Evolutionary conservation across 2,888 invertebrate genomes (phyloP), one percentile per base, ranked within the genome.

Genomic region (Phortica magna): DNA sequence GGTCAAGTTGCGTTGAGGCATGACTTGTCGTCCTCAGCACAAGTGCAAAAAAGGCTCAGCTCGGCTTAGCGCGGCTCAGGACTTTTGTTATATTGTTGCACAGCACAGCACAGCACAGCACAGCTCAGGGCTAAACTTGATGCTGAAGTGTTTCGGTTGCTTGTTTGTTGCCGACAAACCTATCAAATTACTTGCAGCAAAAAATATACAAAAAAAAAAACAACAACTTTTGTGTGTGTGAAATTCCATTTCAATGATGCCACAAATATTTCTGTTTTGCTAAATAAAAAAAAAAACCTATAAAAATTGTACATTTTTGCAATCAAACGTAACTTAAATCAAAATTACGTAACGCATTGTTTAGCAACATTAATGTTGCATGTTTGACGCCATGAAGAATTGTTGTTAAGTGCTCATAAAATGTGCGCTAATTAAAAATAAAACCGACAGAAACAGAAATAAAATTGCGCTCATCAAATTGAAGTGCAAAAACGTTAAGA

Each of bases 131-230:
- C 57, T 75, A 78, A 70, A 43, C n/a, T 43, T 57, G 39, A 48
- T 55, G 59, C 42, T 59, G 31, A 55, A 57, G 68, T 57, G 68
- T 43, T 61, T 12, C 10, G 61, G n/a, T n/a, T n/a, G n/a, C 31
- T 31, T 31, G 2, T 31, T 31, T n/a, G n/a, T 10, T n/a, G 70
- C 89, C 89, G 83, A 88, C 87, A 89, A 79, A 61, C 81, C 83
- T 89, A 88, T 88, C 83, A 31, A 80, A 78, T 89, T 85, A 80
- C 89, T 42, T 71, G n/a, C 41, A 73, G 70, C 83, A 83, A 86
- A 86, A 86, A 71, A 22, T 14, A 53, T 41, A 42, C 22, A 48
- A 48, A 31, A 73, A 41, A 74, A n/a, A n/a, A n/a, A n/a, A n/a
- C n/a, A n/a, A n/a, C n/a, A n/a, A n/a, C n/a, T n/a, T n/a, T n/a